phyloP scores from a whole-genome alignment of 2,113 vertebrate species.

The Malaclemys terrapin region DNA sequence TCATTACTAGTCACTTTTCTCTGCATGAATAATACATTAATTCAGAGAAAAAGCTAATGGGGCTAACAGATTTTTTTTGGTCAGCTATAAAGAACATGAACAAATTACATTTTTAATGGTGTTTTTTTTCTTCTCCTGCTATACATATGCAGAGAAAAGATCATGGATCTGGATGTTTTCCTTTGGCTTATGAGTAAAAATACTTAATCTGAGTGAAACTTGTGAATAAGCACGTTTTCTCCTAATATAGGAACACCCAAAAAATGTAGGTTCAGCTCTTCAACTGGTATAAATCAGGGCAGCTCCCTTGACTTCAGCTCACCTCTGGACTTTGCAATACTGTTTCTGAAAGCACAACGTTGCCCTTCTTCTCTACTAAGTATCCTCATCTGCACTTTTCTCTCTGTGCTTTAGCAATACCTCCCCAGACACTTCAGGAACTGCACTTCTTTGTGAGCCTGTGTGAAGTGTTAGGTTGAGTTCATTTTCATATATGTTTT shows the following conservation, averaged over 20 bases:
- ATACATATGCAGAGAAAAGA: neutral
- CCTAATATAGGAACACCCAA: neutral
- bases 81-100: conserved; percentile 4
- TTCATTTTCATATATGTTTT: too few relatives aligned
- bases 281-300: neutral
- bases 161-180: neutral
- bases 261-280: neutral
- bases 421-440: neutral
- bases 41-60: neutral
- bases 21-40: neutral
- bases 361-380: neutral
- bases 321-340: neutral
- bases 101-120: neutral
- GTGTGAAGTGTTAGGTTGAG: neutral
- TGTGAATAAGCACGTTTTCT: neutral
- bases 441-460: neutral
- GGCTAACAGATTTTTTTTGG: neutral
- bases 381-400: neutral
- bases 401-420: neutral
- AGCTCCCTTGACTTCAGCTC: neutral
- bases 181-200: neutral
- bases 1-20: neutral
- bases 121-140: neutral
- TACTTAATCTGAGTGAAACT: neutral
- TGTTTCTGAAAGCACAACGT: neutral